Base-by-base conservation (phyloP, 2,113 vertebrate species). In the Mystacornis crossleyi region DNA sequence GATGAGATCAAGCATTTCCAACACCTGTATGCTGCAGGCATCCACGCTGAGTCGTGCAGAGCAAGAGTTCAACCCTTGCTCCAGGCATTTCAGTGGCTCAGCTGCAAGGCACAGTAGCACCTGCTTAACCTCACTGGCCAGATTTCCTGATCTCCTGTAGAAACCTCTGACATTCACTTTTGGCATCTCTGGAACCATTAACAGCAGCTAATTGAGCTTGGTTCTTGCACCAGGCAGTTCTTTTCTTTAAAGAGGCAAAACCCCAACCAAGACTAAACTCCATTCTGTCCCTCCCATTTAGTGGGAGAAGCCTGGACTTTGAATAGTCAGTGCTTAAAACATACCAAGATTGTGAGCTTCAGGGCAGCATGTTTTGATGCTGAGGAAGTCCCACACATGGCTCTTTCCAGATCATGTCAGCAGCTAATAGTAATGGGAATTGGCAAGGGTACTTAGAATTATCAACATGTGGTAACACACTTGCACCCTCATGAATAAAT, bases 21-120 rank as follows among this genome's bases (percentile, higher is more conserved):
- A 40, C 24, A 15, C 38, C 17, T 19, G 8, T 1, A 3, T 9
- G 19, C 72, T 43, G 36, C n/a, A 64, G 86, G 66, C 73, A 57
- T 51, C 33, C 7, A 0, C 0, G 23, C 19, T 26, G 34, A 21
- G 28, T 40, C 1, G 0, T 5, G 48, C 40, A 43, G 17, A 92
- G 61, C 70, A 61, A 18, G 51, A 40, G 40, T 43, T 89, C 62
- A 64, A 3, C 33, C 26, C 48, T 42, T n/a, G 72, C 75, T 75
- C 26, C 40, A 38, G n/a, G 60, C 36, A 26, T 14, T 36, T 34
- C 25, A 8, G 61, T 28, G n/a, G 65, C 70, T 60, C 70, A 74
- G 57, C 38, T 58, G 42, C 36, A 74, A 79, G 64, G 61, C 31
- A 20, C 6, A 9, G 12, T 31, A 51, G 40, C 23, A 47, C n/a